Evolutionary conservation across 1,140 invertebrate species (phyloP).

Genomic region (Calliopsis andreniformis): DNA sequence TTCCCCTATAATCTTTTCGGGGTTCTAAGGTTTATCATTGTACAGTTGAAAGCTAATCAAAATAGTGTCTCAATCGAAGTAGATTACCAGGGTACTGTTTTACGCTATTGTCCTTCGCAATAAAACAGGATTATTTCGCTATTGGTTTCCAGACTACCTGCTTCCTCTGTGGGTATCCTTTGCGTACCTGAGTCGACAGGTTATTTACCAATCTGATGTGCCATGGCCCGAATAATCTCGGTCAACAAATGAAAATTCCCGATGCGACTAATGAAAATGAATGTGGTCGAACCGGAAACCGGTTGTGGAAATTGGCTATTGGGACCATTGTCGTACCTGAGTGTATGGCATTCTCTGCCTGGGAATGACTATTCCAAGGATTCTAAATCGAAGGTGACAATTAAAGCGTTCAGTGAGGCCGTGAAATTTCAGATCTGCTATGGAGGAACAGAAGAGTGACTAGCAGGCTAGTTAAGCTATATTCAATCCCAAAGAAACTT

Average conservation of each 20-base stretch:
- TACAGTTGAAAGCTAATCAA: neutral
- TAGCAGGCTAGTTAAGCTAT: too few relatives aligned
- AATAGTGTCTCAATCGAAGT: too few relatives aligned
- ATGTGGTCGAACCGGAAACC: slow-evolving; percentile 2
- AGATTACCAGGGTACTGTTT: neutral
- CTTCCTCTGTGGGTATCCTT: neutral
- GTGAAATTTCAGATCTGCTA: too few relatives aligned
- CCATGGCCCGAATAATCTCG: slow-evolving; percentile 19
- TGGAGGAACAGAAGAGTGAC: too few relatives aligned
- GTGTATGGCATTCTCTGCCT: neutral
- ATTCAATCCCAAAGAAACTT: too few relatives aligned
- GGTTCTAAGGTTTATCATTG: too few relatives aligned
- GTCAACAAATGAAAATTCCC: slow-evolving; percentile 22
- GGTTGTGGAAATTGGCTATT: slow-evolving; percentile 26
- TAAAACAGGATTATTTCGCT: slow-evolving; percentile 3
- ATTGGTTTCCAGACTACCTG: slow-evolving; percentile 8
- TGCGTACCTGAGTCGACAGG: slow-evolving; percentile 12
- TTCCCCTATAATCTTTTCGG: too few relatives aligned
- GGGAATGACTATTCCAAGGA: neutral
- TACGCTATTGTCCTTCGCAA: neutral
- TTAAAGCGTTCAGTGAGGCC: neutral
- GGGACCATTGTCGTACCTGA: neutral
- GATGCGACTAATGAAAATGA: slow-evolving; percentile 23
- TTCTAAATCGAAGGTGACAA: neutral
- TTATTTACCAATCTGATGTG: slow-evolving; percentile 12